These are phyloP conservation scores for Pavo muticus DNA, from an alignment of 2,113 vertebrate species.

Conservation along the genomic window DNA sequence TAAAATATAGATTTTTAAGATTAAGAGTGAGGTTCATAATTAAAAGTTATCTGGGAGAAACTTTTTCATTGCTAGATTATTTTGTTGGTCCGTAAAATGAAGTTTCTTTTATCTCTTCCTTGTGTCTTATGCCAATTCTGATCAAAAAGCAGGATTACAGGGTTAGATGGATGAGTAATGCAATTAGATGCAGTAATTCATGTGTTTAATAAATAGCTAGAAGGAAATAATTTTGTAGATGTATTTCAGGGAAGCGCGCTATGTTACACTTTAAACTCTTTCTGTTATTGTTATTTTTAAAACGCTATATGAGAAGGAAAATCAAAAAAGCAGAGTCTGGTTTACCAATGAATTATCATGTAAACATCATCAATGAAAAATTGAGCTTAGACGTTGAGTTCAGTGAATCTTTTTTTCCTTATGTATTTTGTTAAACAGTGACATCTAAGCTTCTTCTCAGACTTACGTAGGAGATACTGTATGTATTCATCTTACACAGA, in stretches of 20 bases:
- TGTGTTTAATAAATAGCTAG: neutral
- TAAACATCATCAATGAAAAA: neutral
- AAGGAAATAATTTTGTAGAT: neutral
- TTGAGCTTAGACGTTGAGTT: neutral
- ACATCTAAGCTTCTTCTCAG: neutral
- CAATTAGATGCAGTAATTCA: constrained; percentile 20
- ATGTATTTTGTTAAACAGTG: neutral
- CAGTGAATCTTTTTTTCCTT: neutral
- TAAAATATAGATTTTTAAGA: neutral
- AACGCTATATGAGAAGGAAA: neutral
- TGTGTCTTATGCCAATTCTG: neutral
- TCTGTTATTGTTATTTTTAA: neutral
- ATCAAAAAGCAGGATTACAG: neutral
- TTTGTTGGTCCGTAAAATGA: neutral
- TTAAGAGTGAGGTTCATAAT: neutral
- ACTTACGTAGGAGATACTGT: neutral
- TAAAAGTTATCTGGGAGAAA: neutral
- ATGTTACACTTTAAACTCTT: neutral
- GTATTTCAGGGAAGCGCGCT: neutral
- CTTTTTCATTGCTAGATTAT: neutral
- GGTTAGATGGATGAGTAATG: constrained; percentile 31
- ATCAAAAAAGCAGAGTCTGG: neutral
- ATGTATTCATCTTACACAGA: neutral
- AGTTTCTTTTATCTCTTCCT: neutral
- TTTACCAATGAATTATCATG: neutral